phyloP scores from a whole-genome alignment of 1,140 invertebrate species.

The Eriosoma lanigerum region DNA sequence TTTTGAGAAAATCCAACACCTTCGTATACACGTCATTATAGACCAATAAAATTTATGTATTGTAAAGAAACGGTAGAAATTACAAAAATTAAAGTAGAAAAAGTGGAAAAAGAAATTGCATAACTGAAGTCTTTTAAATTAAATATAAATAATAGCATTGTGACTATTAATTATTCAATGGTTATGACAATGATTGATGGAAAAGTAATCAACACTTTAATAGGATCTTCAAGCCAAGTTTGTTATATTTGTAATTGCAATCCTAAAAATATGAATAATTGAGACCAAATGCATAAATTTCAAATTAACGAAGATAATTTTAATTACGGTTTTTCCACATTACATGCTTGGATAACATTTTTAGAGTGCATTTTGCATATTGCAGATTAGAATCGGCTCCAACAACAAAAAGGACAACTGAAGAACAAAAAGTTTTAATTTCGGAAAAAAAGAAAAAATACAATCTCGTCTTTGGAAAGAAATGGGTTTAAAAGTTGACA shows the following conservation, averaged over 20 bases:
- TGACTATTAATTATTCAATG: slow-evolving; percentile 55
- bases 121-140: slow-evolving; percentile 11
- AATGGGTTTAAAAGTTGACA: slow-evolving; percentile 31
- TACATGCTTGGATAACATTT: slow-evolving; percentile 58
- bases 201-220: slow-evolving; percentile 60
- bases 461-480: slow-evolving; percentile 29
- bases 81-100: slow-evolving; percentile 50
- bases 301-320: slow-evolving; percentile 54
- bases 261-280: slow-evolving; percentile 45
- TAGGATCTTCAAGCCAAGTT: no score
- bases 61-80: no score
- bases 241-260: no score
- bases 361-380: slow-evolving; percentile 58
- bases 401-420: no score
- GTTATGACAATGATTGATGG: slow-evolving; percentile 59
- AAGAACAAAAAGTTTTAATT: no score
- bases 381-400: no score
- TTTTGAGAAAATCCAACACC: slow-evolving; percentile 57
- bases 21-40: slow-evolving; percentile 54
- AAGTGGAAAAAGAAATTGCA: slow-evolving; percentile 27
- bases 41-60: no score
- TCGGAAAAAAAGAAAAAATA: slow-evolving; percentile 44
- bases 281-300: slow-evolving; percentile 50
- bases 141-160: neutral
- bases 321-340: slow-evolving; percentile 57